phyloP scores from a whole-genome alignment of 2,888 invertebrate genomes.

The Drosophila leonis region DNA sequence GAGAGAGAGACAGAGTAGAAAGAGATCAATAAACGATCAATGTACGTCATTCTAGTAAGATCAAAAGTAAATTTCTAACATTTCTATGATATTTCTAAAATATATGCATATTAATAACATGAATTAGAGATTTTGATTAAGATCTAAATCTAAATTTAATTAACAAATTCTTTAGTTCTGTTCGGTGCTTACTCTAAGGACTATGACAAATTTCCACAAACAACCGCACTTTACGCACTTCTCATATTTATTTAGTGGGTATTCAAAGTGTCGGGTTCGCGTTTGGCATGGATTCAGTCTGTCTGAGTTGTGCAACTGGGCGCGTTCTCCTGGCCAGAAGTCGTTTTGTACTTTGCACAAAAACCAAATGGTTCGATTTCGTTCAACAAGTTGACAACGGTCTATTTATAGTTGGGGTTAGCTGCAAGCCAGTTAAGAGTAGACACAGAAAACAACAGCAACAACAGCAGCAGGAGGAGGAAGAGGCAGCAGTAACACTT shows the following conservation, averaged over 20 bases:
- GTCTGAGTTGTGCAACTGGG: conserved; percentile 28
- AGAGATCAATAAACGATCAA: too few relatives aligned
- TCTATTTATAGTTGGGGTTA: conserved; percentile 50
- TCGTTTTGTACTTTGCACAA: conserved; percentile 28
- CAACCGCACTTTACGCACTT: background rate
- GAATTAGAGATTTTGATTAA: too few relatives aligned
- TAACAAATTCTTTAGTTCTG: background rate
- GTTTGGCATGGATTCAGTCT: background rate
- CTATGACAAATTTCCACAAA: background rate
- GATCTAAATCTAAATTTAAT: too few relatives aligned
- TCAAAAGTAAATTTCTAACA: background rate
- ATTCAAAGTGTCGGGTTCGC: conserved; percentile 6
- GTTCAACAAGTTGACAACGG: conserved; percentile 61
- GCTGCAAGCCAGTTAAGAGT: conserved; percentile 46
- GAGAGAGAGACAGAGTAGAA: too few relatives aligned
- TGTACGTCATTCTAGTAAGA: background rate
- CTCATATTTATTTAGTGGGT: conserved; percentile 17
- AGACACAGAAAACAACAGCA: conserved; percentile 2
- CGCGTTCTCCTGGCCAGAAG: conserved; percentile 23
- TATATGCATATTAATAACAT: too few relatives aligned
- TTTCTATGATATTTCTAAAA: too few relatives aligned
- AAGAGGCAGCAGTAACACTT: conserved; percentile 50
- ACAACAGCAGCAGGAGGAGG: conserved; percentile 5
- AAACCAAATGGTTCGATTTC: conserved; percentile 53
- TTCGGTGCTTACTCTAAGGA: too few relatives aligned